Percentiles rank a stretch among this genome's conserved stretches.
Evolutionary conservation across 2,113 vertebrate genomes (phyloP).

Genomic region (Motacilla alba): DNA sequence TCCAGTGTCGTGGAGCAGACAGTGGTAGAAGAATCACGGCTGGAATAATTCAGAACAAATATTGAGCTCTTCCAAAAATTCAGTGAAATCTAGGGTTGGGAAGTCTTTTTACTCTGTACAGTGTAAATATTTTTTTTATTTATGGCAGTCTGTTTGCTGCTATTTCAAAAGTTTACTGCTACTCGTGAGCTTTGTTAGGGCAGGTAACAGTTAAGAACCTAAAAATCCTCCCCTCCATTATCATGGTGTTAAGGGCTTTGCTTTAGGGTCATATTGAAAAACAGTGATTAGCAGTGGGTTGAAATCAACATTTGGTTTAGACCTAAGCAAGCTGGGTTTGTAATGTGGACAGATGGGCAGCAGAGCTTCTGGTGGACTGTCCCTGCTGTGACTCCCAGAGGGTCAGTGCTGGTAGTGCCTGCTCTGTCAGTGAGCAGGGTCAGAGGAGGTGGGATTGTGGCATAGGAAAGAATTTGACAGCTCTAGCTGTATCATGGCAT

Average conservation of each 20-base stretch:
- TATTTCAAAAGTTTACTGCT: neutral
- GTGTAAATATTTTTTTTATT: neutral
- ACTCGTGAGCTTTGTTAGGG: neutral
- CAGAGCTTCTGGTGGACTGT: neutral
- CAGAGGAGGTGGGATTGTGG: neutral
- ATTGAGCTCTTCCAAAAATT: neutral
- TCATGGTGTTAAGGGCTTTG: neutral
- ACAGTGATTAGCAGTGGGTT: neutral
- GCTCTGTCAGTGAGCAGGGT: neutral
- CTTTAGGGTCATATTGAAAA: neutral
- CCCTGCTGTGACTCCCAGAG: neutral
- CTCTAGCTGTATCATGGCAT: neutral
- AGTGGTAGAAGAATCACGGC: neutral
- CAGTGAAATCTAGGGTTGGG: neutral
- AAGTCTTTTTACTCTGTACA: neutral
- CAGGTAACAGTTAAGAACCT: neutral
- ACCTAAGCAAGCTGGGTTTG: neutral
- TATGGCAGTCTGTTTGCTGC: neutral
- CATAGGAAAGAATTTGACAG: neutral
- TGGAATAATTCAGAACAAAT: neutral
- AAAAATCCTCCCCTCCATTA: neutral
- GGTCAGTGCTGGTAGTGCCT: accelerated
- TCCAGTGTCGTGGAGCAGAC: neutral
- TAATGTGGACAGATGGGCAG: neutral
- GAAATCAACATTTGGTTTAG: neutral